Base-by-base conservation (phyloP, 2,113 vertebrate species). In the Myodes glareolus region DNA sequence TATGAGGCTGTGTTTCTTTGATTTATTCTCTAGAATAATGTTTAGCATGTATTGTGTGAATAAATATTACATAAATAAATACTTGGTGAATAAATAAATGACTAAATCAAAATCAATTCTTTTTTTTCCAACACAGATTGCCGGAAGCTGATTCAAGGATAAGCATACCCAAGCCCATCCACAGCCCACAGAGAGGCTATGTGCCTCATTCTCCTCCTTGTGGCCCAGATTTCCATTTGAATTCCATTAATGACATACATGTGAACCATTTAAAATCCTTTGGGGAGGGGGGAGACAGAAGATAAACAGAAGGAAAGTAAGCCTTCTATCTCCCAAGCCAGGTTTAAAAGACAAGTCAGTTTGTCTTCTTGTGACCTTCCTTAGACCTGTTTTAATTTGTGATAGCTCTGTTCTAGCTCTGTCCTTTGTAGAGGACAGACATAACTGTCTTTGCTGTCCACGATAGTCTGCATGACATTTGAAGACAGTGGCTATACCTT, bases 201-300 rank as follows among this genome's bases (percentile, higher is more conserved):
- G 36, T 39, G 61, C 77, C 65, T 82, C 52, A 8, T 45, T 42
- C 52, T 50, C 61, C 75, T 86, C 73, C 75, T 55, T 65, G 29
- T 50, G 50, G 91, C 42, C 63, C 86, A 76, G 17, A 94, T 72
- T 94, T 94, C 72, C 78, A 89, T 52, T 77, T 91, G 86, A 92
- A 88, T 77, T 76, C 72, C n/a, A 91, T 77, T 61, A 76, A 80
- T 21, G 36, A 61, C 80, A 90, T 67, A 55, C 17, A 88, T 10
- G 29, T 82, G 81, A 91, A 45, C 33, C 73, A 88, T 42, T 90
- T 72, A 29, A 77, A 84, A 68, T 19, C 23, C 70, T 91, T 94
- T 16, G 0, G 14, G 55, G 17, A 0, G 55, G 16, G 50, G 70
- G n/a, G 70, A 67, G 85, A n/a, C 2, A 78, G 55, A 70, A 10